Evolutionary conservation across 2,797 vertebrate genomes (phyloP).

Genomic region (Molossus alvarezi): DNA sequence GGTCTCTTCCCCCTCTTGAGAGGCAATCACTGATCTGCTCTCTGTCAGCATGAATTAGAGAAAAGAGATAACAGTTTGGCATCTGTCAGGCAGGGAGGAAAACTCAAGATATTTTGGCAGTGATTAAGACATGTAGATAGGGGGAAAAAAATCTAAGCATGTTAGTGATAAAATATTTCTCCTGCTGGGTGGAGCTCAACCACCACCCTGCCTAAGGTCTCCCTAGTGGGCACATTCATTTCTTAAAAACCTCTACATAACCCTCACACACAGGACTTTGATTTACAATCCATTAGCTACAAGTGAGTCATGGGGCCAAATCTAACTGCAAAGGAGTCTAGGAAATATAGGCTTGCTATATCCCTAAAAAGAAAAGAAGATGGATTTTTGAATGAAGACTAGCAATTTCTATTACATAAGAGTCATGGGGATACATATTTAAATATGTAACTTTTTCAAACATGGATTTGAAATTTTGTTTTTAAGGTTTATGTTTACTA

Average conservation of each 20-base stretch:
- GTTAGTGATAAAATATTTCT: not conserved
- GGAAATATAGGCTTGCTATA: not conserved
- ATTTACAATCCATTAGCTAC: not conserved
- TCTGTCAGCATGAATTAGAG: not conserved
- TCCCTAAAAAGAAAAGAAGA: not conserved
- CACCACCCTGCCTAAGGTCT: not conserved
- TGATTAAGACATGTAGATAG: not conserved
- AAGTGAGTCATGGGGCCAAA: not conserved
- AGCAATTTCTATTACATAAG: not conserved
- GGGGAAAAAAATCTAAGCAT: not conserved
- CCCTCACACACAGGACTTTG: not conserved
- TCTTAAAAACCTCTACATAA: not conserved
- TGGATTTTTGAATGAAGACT: not conserved
- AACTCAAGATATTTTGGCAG: not conserved
- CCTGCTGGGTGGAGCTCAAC: not conserved
- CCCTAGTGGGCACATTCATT: not conserved
- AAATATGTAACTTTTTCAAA: not conserved
- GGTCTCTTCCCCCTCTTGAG: accelerated
- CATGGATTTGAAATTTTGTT: not conserved
- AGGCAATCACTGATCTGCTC: not conserved
- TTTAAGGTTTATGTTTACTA: not conserved
- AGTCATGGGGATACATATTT: not conserved
- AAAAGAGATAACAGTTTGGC: not conserved
- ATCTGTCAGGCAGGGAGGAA: not conserved
- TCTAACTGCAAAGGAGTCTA: not conserved